Percentiles rank a stretch among this genome's conserved stretches.
These are phyloP conservation scores for Fabriciana adippe DNA, from an alignment of 2,888 invertebrate genomes.

Conservation along the genomic window DNA sequence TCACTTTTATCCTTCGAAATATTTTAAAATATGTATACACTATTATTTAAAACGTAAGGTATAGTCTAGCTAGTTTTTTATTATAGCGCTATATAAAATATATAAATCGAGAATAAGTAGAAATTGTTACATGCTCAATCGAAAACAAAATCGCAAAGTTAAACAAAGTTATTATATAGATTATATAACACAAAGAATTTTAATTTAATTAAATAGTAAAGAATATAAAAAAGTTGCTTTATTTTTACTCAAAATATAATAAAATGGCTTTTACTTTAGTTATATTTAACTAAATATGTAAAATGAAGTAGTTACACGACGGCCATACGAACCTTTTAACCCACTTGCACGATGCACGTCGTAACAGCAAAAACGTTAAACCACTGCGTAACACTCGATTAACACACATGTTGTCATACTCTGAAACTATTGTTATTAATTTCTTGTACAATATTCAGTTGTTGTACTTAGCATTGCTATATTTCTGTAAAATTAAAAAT, in stretches of 20 bases:
- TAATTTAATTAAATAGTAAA: background rate
- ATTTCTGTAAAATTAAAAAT: background rate
- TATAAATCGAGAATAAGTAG: no score
- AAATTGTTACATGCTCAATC: no score
- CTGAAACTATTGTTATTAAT: conserved; percentile 27
- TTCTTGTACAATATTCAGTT: conserved; percentile 13
- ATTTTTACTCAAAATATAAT: conserved; percentile 7
- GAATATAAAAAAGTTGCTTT: background rate
- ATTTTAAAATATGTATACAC: no score
- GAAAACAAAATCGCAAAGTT: no score
- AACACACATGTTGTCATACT: conserved; percentile 28
- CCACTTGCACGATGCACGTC: conserved; percentile 28
- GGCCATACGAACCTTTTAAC: conserved; percentile 27
- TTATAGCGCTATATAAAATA: no score
- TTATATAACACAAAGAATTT: no score
- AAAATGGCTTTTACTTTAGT: conserved; percentile 16
- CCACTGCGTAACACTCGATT: conserved; percentile 34
- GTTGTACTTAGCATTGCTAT: conserved; percentile 2
- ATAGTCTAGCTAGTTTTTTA: no score
- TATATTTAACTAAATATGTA: conserved; percentile 9
- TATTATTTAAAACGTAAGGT: no score
- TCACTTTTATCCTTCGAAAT: no score
- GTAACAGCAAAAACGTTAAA: conserved; percentile 35
- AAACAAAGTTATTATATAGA: no score
- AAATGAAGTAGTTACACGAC: conserved; percentile 2